Conservation (phyloP, 2,797 vertebrate species). For the Poecilia wingei region DNA sequence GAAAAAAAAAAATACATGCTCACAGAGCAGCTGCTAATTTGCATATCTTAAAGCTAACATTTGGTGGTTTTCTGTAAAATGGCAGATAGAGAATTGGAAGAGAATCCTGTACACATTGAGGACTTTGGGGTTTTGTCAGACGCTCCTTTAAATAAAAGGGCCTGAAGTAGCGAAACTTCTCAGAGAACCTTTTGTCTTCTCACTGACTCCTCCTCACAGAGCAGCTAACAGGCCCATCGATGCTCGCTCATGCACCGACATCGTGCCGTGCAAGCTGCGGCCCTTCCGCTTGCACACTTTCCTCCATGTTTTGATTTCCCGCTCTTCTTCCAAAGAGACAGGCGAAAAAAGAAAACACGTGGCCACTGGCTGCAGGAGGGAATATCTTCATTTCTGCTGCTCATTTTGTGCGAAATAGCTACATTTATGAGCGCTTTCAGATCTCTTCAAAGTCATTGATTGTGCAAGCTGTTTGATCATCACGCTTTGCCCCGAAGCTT, state of each 20-base stretch:
- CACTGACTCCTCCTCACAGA: constrained; percentile 36
- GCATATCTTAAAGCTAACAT: neutral
- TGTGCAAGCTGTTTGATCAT: constrained; percentile 56
- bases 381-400: constrained; percentile 52
- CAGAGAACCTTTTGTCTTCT: constrained; percentile 8
- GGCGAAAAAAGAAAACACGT: constrained; percentile 12
- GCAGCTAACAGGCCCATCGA: constrained; percentile 10
- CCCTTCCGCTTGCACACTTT: constrained; percentile 34
- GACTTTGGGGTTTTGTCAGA: constrained; percentile 6
- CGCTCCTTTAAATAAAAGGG: constrained; percentile 1
- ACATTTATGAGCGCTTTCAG: constrained; percentile 53
- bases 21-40: neutral
- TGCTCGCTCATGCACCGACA: neutral
- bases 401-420: constrained; percentile 48
- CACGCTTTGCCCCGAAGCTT: constrained; percentile 47
- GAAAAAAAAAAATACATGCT: neutral
- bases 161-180: constrained; percentile 25
- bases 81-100: neutral
- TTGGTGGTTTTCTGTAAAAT: neutral
- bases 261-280: constrained; percentile 11
- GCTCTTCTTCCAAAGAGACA: constrained; percentile 24
- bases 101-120: neutral
- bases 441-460: constrained; percentile 67
- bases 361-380: constrained; percentile 57
- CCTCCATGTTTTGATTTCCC: constrained; percentile 14